phyloP scores from a whole-genome alignment of 2,888 invertebrate species.

The Stenodera caucasica region DNA sequence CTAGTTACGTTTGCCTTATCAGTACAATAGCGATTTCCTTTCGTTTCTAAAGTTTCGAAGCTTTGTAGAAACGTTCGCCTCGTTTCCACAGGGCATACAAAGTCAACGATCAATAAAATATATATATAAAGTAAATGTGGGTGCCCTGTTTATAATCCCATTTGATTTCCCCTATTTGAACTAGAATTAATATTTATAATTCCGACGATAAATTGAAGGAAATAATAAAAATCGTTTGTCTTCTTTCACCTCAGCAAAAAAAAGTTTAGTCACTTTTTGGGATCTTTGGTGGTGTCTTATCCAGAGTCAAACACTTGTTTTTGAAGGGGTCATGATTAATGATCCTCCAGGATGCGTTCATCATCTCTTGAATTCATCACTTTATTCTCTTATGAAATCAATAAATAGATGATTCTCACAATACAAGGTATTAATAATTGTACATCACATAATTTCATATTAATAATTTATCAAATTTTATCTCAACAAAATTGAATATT shows the following conservation, averaged over 20 bases:
- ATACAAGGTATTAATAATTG: neutral
- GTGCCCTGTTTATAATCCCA: neutral
- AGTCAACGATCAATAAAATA: conserved; percentile 24
- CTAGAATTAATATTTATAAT: conserved; percentile 17
- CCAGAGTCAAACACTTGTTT: conserved; percentile 43
- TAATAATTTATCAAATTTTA: neutral
- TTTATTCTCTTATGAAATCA: conserved; percentile 18
- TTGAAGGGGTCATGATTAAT: conserved; percentile 42
- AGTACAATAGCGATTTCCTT: conserved; percentile 19
- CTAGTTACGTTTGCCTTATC: conserved; percentile 22
- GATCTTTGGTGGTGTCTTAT: conserved; percentile 39
- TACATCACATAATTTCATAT: neutral
- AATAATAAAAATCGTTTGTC: conserved; percentile 17
- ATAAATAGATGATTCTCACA: conserved; percentile 10
- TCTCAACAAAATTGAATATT: neutral
- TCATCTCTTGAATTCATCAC: conserved; percentile 41
- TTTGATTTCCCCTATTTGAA: conserved; percentile 2
- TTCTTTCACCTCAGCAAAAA: conserved; percentile 14
- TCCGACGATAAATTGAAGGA: conserved; percentile 2
- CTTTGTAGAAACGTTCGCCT: conserved; percentile 16
- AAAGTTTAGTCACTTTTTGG: conserved; percentile 40
- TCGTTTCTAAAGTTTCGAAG: conserved; percentile 13
- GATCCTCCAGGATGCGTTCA: conserved; percentile 34
- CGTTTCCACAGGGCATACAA: conserved; percentile 12
- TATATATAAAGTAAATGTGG: conserved; percentile 21